Base-by-base conservation (phyloP, 2,113 vertebrate genomes). In the Phrynosoma platyrhinos region DNA sequence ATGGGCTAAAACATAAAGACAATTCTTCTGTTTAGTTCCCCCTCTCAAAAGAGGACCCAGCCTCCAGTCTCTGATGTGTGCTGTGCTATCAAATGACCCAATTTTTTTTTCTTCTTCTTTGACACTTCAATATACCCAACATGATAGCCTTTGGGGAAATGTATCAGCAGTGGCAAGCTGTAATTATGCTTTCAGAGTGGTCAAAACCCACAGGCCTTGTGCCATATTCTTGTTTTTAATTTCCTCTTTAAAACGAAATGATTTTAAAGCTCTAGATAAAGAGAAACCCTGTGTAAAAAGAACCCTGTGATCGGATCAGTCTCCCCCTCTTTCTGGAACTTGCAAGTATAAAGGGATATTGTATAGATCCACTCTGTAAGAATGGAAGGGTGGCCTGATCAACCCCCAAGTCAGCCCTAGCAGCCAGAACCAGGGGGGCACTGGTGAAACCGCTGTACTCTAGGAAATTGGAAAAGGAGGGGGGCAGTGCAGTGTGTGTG, bases 11-110 rank as follows among this genome's bases (percentile, higher is more conserved):
- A 58, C 42, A 40, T 8, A 8, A n/a, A 82, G 5, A 86, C 5
- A 79, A 0, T 2, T 66, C 77, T 32, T 12, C 62, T 2, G 86
- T 25, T 40, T 87, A 75, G 36, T 72, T 80, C 47, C 53, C 55
- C 5, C 9, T 52, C 13, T 40, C 9, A 47, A 20, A 86, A 13
- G 21, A 82, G 30, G 32, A 47, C 36, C 53, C 64, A 76, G 71
- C 52, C 32, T 71, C 9, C 47, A 83, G n/a, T 7, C 30, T 87
- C 1, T 76, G 74, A 66, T 80, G 86, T 89, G 58, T n/a, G 77
- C 5, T 13, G 9, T 9, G 0, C 52, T 84, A 5, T 40, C 81
- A 71, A 21, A 69, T 83, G 78, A 2, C 32, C 8, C 62, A 64
- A 53, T 69, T 88, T 32, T 2, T 18, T 71, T 27, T 13, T 42